Conservation (phyloP, 37 sponge, comb jelly and placozoan genomes). For the Hormiphora californensis region DNA sequence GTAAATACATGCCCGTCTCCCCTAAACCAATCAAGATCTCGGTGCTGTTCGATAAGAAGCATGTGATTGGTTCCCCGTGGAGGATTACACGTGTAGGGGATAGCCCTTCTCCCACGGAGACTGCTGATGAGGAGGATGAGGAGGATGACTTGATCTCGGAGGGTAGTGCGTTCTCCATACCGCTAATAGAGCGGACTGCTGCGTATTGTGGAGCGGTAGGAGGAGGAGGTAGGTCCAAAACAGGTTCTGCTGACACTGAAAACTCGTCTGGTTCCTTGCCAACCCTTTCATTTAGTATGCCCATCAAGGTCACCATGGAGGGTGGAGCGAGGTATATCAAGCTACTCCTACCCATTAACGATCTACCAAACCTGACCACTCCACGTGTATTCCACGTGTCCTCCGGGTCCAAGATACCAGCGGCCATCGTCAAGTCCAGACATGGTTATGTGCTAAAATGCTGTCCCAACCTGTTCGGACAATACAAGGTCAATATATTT, state of each 20-base stretch:
- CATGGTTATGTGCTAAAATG: neutral
- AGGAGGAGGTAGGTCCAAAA: neutral
- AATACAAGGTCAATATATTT: neutral
- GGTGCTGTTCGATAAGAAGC: neutral
- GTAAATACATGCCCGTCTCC: neutral
- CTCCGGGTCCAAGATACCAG: neutral
- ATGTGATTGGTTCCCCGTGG: neutral
- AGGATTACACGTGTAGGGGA: neutral
- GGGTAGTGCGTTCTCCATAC: neutral
- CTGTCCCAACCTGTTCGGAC: neutral
- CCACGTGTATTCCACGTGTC: neutral
- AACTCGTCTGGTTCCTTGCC: neutral
- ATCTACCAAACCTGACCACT: neutral
- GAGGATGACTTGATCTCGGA: neutral
- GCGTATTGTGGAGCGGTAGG: neutral
- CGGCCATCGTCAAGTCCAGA: neutral
- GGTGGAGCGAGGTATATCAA: neutral
- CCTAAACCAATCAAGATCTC: neutral
- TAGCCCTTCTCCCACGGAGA: no score
- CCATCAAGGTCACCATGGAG: neutral
- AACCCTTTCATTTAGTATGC: constrained; percentile 1
- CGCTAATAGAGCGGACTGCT: neutral
- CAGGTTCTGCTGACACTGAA: neutral
- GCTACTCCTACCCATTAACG: neutral
- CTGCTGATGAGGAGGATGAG: neutral